Evolutionary conservation across 2,113 vertebrate genomes (phyloP), one percentile per base, ranked within the genome.

Genomic region (Capreolus pygargus): DNA sequence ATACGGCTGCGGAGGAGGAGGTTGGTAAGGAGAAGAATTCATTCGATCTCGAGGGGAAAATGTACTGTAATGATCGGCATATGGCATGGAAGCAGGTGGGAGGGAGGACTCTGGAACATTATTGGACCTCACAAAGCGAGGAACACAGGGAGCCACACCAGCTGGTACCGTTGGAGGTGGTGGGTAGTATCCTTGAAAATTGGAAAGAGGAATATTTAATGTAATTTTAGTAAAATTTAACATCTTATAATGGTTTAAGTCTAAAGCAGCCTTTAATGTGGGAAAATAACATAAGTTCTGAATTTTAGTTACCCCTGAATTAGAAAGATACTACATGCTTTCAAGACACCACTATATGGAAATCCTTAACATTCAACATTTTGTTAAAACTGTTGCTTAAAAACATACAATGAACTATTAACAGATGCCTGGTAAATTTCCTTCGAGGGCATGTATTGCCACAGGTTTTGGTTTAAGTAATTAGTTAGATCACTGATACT

Each of bases 61-160:
- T 95, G 96, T 99, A 67, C 98, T 98, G 98, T 99, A 99, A 97
- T 99, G 99, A 89, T 99, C 99, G 1, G 99, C 98, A 98, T 99
- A 99, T 92, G 99, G 98, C 96, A 99, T 99, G 64, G 99, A 99
- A 89, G 96, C 99, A 98, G 98, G 99, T 19, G 99, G 99, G 97
- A 99, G 99, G 74, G 99, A 99, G 95, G 99, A 99, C 74, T 99
- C 99, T 86, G 99, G 98, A 98, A 99, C 99, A 4, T 99, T 99
- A 98, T 97, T 99, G 97, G 99, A 99, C 97, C 99, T 99, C 96
- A 99, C 99, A 98, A 99, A 99, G 86, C 99, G 99, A 98, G 99
- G 99, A 98, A 99, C 99, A 98, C 99, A 99, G 39, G 99, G 98
- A 98, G 99, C 98, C 98, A 99, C 99, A 95, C 99, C 98, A 98